A percentile compares a stretch with the other conserved stretches of the same genome.
Evolutionary conservation across 2,888 invertebrate species (phyloP).

Genomic region (Epinotia bilunana): DNA sequence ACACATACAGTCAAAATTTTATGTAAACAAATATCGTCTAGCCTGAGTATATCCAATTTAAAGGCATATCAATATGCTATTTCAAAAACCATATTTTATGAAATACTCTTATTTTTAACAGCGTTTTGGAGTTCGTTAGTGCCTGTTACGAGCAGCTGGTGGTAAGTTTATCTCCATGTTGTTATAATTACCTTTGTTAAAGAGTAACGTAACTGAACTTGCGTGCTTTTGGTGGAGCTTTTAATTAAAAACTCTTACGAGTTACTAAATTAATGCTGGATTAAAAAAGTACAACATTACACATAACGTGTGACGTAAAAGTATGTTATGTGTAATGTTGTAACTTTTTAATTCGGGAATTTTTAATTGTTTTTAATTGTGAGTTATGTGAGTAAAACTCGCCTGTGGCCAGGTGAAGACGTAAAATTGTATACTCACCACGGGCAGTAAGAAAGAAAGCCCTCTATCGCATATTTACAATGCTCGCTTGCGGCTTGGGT

Average conservation of each 20-base stretch:
- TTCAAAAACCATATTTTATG: background rate
- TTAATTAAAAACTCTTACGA: slow-evolving; percentile 62
- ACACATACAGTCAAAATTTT: too few species aligned
- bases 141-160: slow-evolving; percentile 22
- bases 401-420: too few species aligned
- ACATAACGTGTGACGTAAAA: too few species aligned
- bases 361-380: too few species aligned
- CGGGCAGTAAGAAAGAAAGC: too few species aligned
- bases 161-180: slow-evolving; percentile 29
- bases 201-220: slow-evolving; percentile 50
- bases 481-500: too few species aligned
- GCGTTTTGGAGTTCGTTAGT: slow-evolving; percentile 27
- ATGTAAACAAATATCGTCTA: background rate
- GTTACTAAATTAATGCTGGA: slow-evolving; percentile 41
- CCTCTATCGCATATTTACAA: too few species aligned
- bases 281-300: slow-evolving; percentile 1
- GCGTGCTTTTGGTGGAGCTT: slow-evolving; percentile 52
- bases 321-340: too few species aligned
- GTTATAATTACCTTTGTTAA: slow-evolving; percentile 45
- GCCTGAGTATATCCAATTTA: background rate
- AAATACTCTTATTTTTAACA: slow-evolving; percentile 4
- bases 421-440: too few species aligned
- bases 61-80: background rate
- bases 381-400: too few species aligned
- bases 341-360: too few species aligned